Evolutionary conservation across 2,888 invertebrate genomes (phyloP).

Genomic region (Chesias legatella): DNA sequence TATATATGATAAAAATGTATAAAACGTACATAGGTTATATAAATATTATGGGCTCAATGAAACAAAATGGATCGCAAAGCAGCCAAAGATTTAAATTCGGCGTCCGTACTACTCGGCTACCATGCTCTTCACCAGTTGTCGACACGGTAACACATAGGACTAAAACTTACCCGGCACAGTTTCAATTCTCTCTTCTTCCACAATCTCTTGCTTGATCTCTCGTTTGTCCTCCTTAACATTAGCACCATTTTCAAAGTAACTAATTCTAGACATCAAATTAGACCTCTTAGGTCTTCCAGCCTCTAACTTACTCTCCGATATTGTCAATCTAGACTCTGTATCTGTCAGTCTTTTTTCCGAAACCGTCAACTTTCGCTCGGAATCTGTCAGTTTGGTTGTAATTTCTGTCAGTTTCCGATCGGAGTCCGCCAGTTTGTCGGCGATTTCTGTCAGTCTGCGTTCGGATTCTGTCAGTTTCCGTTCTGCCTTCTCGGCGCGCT

Average conservation of each 20-base stretch:
- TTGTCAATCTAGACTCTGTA: conserved; percentile 14
- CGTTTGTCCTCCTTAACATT: conserved; percentile 34
- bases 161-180: neutral
- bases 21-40: too few relatives aligned
- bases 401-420: conserved; percentile 28
- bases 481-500: conserved; percentile 80
- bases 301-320: conserved; percentile 32
- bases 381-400: conserved; percentile 18
- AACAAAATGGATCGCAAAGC: too few relatives aligned
- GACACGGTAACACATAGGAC: too few relatives aligned
- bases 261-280: conserved; percentile 63
- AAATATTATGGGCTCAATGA: too few relatives aligned
- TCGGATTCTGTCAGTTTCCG: conserved; percentile 24
- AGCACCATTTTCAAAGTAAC: conserved; percentile 64
- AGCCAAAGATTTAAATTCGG: too few relatives aligned
- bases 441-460: conserved; percentile 31
- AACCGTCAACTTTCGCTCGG: conserved; percentile 9
- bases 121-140: too few relatives aligned
- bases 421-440: conserved; percentile 10
- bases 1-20: too few relatives aligned
- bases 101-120: too few relatives aligned
- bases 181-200: conserved; percentile 3
- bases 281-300: conserved; percentile 35
- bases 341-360: conserved; percentile 15
- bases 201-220: conserved; percentile 26